These are phyloP conservation scores for Centropus unirufus DNA, from an alignment of 2,113 vertebrate species.

Conservation along the genomic window DNA sequence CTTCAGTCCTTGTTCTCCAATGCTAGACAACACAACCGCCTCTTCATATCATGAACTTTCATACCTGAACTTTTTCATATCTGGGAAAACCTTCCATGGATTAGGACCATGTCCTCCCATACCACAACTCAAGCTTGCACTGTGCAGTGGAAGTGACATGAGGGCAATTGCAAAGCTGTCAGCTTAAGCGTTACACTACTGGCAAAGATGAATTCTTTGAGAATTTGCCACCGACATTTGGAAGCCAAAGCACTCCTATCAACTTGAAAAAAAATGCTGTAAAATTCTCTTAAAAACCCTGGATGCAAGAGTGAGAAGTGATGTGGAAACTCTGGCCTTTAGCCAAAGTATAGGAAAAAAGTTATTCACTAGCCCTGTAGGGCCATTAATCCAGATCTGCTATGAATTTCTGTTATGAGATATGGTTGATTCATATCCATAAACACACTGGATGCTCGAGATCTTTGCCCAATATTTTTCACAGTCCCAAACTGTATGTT, in stretches of 20 bases:
- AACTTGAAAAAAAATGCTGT: background rate
- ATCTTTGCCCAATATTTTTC: background rate
- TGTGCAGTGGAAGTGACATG: background rate
- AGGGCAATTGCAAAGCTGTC: background rate
- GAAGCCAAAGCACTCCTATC: background rate
- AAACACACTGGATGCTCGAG: background rate
- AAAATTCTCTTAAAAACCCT: background rate
- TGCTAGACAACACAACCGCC: background rate
- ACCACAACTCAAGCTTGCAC: background rate
- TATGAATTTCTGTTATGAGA: background rate
- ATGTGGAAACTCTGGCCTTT: background rate
- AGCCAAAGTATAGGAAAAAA: slow-evolving; percentile 9
- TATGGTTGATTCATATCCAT: slow-evolving; percentile 23
- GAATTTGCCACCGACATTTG: background rate
- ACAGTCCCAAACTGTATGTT: background rate
- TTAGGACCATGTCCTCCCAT: background rate
- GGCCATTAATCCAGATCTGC: slow-evolving; percentile 8
- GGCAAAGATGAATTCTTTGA: background rate
- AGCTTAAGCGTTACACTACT: background rate
- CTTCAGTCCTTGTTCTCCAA: background rate
- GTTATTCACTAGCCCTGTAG: background rate
- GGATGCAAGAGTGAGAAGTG: background rate
- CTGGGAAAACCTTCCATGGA: background rate
- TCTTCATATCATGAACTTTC: background rate
- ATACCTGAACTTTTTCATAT: accelerated